Evolutionary conservation across 2,797 vertebrate species (phyloP), one percentile per base, ranked within the genome.

Genomic region (Huso huso): DNA sequence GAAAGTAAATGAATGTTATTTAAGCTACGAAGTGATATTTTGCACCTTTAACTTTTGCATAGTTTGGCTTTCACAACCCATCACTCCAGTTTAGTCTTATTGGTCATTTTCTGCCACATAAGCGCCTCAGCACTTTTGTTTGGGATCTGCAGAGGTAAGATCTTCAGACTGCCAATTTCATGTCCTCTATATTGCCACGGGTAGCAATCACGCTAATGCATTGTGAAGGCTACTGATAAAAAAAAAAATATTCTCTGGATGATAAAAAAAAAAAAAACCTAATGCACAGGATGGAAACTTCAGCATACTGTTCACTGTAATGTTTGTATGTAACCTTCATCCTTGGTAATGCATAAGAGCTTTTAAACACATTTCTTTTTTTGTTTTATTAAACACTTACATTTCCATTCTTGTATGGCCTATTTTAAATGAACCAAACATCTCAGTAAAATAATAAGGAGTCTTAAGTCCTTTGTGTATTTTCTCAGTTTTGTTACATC

Each of bases 221-320:
- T 64, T 57, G 61, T 72, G 71, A 74, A 72, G 69, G 69, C 72
- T 66, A 51, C 57, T 62, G 66, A 71, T 70, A 72, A 51, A 50
- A 51, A 62, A 13, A 49, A 5, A 62, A 58, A 1, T 1, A 58
- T 58, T 12, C 55, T 6, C 8, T 13, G 12, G 9, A 3, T 58
- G 9, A 6, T 58, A 58, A 58, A n/a, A n/a, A 57, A 18, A 18
- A 6, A 10, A 58, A 10, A 11, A 58, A 37, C 23, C 23, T 37
- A 37, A 37, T 6, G 55, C 55, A 58, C 55, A 58, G 55, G 13
- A 6, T n/a, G 12, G 55, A n/a, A 58, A n/a, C 9, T 58, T 58
- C 11, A 58, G 55, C 12, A n/a, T 5, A 13, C 9, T 11, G 4
- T 58, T 11, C 12, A 11, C 12, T 10, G 9, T 11, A 11, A n/a